Conservation (phyloP, 2,113 vertebrate genomes). For the Natator depressus region DNA sequence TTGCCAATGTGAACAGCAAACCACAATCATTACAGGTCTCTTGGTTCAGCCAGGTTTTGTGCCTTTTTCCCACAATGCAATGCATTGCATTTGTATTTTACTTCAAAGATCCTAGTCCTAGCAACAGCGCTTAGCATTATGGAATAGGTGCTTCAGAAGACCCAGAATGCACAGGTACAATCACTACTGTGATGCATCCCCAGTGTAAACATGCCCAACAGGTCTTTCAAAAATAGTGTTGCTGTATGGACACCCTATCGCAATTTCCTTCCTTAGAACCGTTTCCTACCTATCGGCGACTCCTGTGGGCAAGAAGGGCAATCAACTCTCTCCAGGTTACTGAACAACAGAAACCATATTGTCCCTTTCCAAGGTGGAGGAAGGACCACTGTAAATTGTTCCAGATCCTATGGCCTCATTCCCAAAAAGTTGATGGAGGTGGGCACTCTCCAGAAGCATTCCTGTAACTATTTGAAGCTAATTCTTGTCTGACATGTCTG, state of each 20-base stretch:
- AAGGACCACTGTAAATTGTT: neutral
- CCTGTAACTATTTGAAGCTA: neutral
- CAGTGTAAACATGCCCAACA: neutral
- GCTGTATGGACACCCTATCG: neutral
- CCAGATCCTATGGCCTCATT: neutral
- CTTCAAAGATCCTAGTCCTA: neutral
- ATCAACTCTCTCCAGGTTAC: neutral
- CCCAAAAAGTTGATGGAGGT: neutral
- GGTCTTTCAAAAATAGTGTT: neutral
- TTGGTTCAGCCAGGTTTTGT: slow-evolving; percentile 1
- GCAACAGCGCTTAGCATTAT: neutral
- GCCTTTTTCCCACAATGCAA: neutral
- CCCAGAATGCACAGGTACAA: neutral
- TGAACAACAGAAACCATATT: neutral
- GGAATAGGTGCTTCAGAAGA: neutral
- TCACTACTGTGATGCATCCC: neutral
- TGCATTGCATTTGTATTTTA: slow-evolving; percentile 28
- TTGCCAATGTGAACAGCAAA: slow-evolving; percentile 41
- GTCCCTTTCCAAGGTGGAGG: neutral
- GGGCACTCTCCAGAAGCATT: neutral
- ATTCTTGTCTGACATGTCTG: slow-evolving; percentile 19
- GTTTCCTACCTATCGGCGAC: neutral
- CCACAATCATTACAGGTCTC: slow-evolving; percentile 24
- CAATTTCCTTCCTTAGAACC: slow-evolving; percentile 16
- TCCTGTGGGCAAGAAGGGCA: neutral